phyloP scores from a whole-genome alignment of 1,140 invertebrate genomes.

The Megalopta genalis region DNA sequence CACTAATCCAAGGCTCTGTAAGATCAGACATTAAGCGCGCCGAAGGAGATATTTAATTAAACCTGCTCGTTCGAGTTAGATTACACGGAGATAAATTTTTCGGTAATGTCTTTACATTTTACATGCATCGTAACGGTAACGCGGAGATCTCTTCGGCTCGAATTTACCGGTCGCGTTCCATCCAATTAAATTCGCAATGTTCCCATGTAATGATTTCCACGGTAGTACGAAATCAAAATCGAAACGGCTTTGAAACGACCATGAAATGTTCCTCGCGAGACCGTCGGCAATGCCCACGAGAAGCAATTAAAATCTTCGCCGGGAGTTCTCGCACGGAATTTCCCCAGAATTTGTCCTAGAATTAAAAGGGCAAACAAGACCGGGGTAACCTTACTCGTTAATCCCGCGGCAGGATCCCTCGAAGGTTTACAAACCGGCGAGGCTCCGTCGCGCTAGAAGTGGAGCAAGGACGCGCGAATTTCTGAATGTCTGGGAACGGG shows the following conservation, averaged over 20 bases:
- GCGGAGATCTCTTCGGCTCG: no score
- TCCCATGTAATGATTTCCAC: no score
- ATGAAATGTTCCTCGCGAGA: background rate
- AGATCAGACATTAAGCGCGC: background rate
- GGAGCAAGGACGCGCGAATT: constrained; percentile 26
- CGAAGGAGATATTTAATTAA: no score
- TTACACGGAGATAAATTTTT: no score
- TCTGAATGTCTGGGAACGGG: constrained; percentile 7
- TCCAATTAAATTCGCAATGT: no score
- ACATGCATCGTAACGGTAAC: no score
- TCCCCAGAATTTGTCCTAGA: background rate
- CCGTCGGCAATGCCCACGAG: background rate
- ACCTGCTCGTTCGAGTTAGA: no score
- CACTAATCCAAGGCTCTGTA: background rate
- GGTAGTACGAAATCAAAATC: no score
- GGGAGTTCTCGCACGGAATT: background rate
- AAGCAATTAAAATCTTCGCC: constrained; percentile 5
- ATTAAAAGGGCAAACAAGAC: constrained; percentile 10
- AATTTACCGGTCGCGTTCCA: no score
- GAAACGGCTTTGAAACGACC: background rate
- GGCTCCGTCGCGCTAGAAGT: constrained; percentile 20
- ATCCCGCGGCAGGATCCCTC: constrained; percentile 2
- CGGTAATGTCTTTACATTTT: no score
- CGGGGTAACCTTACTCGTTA: constrained; percentile 24
- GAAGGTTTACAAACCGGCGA: constrained; percentile 24